Conservation (phyloP, 2,797 vertebrate species). For the Tragopan temminckii region DNA sequence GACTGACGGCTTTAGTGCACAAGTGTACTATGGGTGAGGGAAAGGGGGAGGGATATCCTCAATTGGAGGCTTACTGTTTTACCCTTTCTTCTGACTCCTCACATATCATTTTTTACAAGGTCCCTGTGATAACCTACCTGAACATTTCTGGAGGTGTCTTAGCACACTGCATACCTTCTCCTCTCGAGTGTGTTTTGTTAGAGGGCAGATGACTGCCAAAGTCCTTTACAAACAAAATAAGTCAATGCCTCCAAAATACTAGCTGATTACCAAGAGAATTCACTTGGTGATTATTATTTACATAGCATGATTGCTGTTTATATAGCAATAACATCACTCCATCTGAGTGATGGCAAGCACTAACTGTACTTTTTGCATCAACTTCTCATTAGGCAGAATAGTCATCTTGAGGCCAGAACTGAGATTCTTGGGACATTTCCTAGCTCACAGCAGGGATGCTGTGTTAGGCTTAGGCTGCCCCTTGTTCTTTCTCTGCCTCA, state of each 20-base stretch:
- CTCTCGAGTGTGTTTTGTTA: neutral
- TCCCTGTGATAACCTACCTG: neutral
- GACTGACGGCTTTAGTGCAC: constrained; percentile 21
- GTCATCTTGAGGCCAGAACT: neutral
- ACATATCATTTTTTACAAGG: neutral
- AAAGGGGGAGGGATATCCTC: neutral
- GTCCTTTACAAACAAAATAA: constrained; percentile 12
- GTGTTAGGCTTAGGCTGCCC: neutral
- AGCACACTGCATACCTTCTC: neutral
- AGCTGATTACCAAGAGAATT: neutral
- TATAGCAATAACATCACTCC: constrained; percentile 15
- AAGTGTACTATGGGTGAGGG: neutral
- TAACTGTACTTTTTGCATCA: constrained; percentile 8
- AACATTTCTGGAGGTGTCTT: neutral
- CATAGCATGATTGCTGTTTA: neutral
- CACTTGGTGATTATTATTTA: neutral
- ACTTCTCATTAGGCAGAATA: neutral
- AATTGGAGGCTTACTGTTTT: neutral
- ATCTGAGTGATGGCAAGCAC: constrained; percentile 15
- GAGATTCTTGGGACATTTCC: neutral
- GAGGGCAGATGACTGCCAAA: neutral
- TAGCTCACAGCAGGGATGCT: fast-evolving
- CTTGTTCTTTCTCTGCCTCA: neutral
- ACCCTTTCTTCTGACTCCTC: neutral
- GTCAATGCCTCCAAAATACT: neutral